phyloP scores from a whole-genome alignment of 2,113 vertebrate species.

The Thinocorus orbignyianus region DNA sequence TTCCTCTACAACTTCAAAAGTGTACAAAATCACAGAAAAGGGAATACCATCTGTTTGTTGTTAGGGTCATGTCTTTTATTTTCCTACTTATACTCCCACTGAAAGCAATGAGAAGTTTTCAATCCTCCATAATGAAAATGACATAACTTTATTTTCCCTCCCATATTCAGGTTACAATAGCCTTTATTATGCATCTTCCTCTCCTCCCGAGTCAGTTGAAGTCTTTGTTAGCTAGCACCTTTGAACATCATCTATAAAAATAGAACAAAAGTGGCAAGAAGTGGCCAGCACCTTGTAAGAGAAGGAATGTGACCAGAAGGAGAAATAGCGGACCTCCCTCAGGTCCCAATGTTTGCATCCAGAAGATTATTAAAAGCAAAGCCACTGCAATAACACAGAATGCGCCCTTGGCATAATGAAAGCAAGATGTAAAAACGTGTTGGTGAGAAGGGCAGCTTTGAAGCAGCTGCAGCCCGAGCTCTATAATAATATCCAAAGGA shows the following conservation, averaged over 20 bases:
- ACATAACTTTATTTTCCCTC: slow-evolving; percentile 56
- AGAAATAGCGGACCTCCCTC: slow-evolving; percentile 44
- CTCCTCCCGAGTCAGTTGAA: slow-evolving; percentile 34
- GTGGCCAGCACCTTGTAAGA: background rate
- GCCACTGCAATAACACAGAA: slow-evolving; percentile 44
- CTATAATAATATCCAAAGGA: slow-evolving; percentile 43
- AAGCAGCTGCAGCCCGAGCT: slow-evolving; percentile 59
- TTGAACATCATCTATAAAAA: slow-evolving; percentile 28
- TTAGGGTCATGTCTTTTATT: slow-evolving; percentile 76
- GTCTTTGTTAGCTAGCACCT: background rate
- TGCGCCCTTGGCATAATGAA: slow-evolving; percentile 50
- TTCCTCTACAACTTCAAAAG: slow-evolving; percentile 77
- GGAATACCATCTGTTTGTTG: slow-evolving; percentile 78
- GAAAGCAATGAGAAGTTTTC: slow-evolving; percentile 59
- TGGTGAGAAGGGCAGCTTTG: slow-evolving; percentile 60
- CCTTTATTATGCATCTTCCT: slow-evolving; percentile 29
- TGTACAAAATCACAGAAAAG: slow-evolving; percentile 66
- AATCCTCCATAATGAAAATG: slow-evolving; percentile 64
- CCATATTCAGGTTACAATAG: slow-evolving; percentile 9
- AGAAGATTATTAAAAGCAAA: slow-evolving; percentile 59
- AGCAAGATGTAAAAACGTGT: slow-evolving; percentile 70
- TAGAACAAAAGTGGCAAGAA: slow-evolving; percentile 19
- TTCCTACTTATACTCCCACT: slow-evolving; percentile 67
- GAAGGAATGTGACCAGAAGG: background rate
- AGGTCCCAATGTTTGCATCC: slow-evolving; percentile 1